Evolutionary conservation across 2,888 invertebrate species (phyloP), one percentile per base, ranked within the genome.

Genomic region (Deilephila elpenor): DNA sequence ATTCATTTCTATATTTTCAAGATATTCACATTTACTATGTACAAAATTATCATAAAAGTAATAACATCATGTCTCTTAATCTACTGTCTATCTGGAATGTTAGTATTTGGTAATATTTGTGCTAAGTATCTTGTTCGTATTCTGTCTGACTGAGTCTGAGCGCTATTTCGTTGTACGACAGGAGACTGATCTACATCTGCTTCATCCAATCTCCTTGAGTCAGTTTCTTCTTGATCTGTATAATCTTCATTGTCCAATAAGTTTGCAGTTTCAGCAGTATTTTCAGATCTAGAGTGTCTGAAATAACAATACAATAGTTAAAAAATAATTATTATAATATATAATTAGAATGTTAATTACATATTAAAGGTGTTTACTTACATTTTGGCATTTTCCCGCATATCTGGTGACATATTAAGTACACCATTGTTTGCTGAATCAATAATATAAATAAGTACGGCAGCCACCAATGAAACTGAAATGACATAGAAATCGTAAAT

Each of bases 391-490:
- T 89, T 85, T 64, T 95, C 95, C 79, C 97, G 94, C 86, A 95
- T 94, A 72, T 89, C 90, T 56, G 96, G 96, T 56, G 97, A 96
- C 96, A 98, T 96, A 85, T 98, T 97, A 3, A 98, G 93, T 78
- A 96, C 95, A 75, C 97, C 97, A 80, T 95, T 95, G 71, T 91
- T 95, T 70, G 95, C 95, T n/a, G 95, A 95, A 86, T 98, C 97
- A 77, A 96, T 91, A 44, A 97, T 94, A 95, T 97, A 97, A 78
- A 98, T 96, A 19, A 96, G 90, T 70, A 97, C 93, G 19, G 97
- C 96, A n/a, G 97, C 96, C 78, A 97, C 90, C 74, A 98, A 89
- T 0, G 98, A 96, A 85, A 97, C 97, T 97, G 84, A 44, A 88
- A 88, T 73, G n/a, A 44, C 44, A 20, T 62, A 67, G 59, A 56